Evolutionary conservation across 2,888 invertebrate species (phyloP).

Genomic region (Acleris sparsana): DNA sequence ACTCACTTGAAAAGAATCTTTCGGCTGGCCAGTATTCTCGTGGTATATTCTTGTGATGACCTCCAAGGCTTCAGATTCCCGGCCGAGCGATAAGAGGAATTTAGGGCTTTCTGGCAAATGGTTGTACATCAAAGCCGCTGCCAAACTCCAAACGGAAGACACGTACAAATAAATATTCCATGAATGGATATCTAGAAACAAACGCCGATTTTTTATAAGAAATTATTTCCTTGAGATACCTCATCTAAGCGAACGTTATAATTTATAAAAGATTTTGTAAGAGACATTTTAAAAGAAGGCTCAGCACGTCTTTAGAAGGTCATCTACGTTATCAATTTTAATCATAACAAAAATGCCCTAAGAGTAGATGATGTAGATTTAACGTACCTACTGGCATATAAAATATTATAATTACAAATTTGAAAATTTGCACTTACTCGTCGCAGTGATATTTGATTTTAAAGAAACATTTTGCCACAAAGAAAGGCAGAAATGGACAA

Average conservation of each 20-base stretch:
- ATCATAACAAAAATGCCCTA: no score
- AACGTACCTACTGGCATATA: no score
- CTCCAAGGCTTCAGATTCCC: constrained; percentile 55
- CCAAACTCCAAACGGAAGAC: constrained; percentile 56
- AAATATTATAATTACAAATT: no score
- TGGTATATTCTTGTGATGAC: constrained; percentile 54
- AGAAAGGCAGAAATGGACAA: no score
- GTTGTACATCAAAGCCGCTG: constrained; percentile 54
- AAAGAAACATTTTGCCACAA: no score
- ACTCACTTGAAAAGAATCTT: constrained; percentile 58
- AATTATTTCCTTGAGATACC: not conserved
- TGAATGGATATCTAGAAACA: constrained; percentile 54
- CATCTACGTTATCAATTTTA: no score
- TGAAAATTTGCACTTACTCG: no score
- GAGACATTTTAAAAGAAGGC: no score
- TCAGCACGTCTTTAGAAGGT: no score
- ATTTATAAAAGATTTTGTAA: not conserved
- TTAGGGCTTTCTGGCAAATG: constrained; percentile 64
- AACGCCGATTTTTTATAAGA: not conserved
- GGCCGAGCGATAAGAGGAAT: constrained; percentile 56
- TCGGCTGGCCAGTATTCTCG: constrained; percentile 54
- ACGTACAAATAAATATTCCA: constrained; percentile 64
- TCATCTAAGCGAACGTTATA: not conserved
- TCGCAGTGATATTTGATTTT: no score
- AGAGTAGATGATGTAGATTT: no score